phyloP scores from a whole-genome alignment of 1,140 invertebrate species.

The Papilio helenus region DNA sequence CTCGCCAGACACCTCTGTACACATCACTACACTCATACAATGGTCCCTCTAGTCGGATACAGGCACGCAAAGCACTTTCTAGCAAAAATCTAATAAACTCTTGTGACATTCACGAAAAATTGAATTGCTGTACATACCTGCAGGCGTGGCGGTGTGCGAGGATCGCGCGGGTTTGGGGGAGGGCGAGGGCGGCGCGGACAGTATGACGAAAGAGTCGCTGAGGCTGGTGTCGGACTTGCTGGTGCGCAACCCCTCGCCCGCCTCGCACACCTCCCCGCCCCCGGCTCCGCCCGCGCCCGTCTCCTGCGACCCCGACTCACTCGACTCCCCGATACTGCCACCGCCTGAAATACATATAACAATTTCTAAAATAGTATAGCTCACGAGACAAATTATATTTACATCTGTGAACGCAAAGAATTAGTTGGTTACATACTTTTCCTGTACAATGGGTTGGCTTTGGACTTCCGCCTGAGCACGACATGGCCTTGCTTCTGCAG shows the following conservation, averaged over 20 bases:
- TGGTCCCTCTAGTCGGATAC: neutral
- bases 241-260: conserved; percentile 84
- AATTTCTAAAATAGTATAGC: neutral
- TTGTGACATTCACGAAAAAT: neutral
- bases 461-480: conserved; percentile 85
- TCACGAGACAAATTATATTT: no score
- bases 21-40: neutral
- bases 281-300: conserved; percentile 45
- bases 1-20: neutral
- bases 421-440: conserved; percentile 84
- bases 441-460: conserved; percentile 86
- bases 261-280: conserved; percentile 44
- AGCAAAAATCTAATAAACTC: neutral
- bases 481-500: conserved; percentile 83
- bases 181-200: conserved; percentile 82
- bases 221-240: conserved; percentile 96
- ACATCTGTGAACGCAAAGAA: neutral
- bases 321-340: conserved; percentile 79
- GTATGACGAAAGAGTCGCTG: conserved; percentile 94
- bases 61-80: neutral
- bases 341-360: conserved; percentile 57
- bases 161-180: conserved; percentile 19
- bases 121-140: neutral
- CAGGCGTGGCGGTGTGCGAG: neutral
- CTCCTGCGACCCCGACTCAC: conserved; percentile 67